Base-by-base conservation (phyloP, 2,888 invertebrate species). In the Synanthedon tipuliformis region DNA sequence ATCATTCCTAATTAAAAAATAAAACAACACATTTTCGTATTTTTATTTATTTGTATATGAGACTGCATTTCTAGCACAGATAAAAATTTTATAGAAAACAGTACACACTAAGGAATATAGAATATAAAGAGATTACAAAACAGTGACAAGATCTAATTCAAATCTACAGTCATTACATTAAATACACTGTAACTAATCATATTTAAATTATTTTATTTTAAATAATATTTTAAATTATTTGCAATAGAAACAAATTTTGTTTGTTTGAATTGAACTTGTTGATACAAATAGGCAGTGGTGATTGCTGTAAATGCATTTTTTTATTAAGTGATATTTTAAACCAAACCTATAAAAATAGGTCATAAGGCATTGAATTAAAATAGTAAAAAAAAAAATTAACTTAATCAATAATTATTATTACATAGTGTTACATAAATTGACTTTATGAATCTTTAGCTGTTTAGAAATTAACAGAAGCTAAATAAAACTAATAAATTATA, bases 21-120 rank as follows among this genome's bases (percentile, higher is more conserved):
- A 53, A 61, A 64, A 57, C 52, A 49, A 50, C 51, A 40, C 7
- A 51, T 58, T 61, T 62, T 64, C 70, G 71, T 67, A 62, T 63
- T 71, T 69, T 58, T 61, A 68, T 71, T 71, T 71, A 71, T 71
- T 73, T 71, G 76, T 69, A 71, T 71, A 71, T 62, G 73, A 76
- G 77, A 80, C 73, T 74, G 73, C 72, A 75, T 77, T 79, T 72
- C 82, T 84, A 85, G 74, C 68, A 75, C 75, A 74, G 75, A 75
- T 78, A 75, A 75, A 76, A 75, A 69, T 71, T 74, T 72, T 60
- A 78, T 75, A 72, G 63, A 81, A 83, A 84, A 84, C 79, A 81
- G 78, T 83, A 81, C 75, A 78, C 71, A 73, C 81, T 82, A 82
- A 77, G 63, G 73, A 64, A 75, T 80, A 75, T 79, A 80, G 69